Conservation (phyloP, 1,140 invertebrate species). For the Asbolus verrucosus region DNA sequence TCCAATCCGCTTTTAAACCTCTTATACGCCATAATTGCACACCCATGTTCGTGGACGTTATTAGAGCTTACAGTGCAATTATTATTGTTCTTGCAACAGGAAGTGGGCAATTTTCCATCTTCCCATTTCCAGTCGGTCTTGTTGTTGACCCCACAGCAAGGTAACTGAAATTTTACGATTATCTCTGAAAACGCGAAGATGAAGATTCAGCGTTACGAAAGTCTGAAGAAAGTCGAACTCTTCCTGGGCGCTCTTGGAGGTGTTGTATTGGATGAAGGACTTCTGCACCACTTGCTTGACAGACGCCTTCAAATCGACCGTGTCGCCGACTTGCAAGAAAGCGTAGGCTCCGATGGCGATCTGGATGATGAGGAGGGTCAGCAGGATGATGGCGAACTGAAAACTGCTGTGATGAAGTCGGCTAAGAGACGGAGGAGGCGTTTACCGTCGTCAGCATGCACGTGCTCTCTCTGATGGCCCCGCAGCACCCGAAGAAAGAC, state of each 20-base stretch:
- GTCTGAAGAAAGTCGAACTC: slow-evolving; percentile 67
- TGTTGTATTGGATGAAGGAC: slow-evolving; percentile 65
- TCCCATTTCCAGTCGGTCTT: slow-evolving; percentile 65
- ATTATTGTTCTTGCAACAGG: slow-evolving; percentile 47
- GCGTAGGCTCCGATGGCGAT: slow-evolving; percentile 63
- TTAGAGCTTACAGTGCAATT: slow-evolving; percentile 47
- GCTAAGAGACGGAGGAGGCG: not conserved
- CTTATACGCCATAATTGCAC: slow-evolving; percentile 62
- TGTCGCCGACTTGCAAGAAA: slow-evolving; percentile 58
- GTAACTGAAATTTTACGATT: slow-evolving; percentile 65
- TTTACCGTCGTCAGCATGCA: slow-evolving; percentile 82
- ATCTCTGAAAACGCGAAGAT: not conserved
- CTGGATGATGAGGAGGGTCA: slow-evolving; percentile 66
- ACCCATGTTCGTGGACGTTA: slow-evolving; percentile 69
- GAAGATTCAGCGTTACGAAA: slow-evolving; percentile 41
- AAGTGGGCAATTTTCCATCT: slow-evolving; percentile 31
- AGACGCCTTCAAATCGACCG: slow-evolving; percentile 45
- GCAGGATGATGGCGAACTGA: slow-evolving; percentile 66
- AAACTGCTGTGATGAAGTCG: slow-evolving; percentile 48
- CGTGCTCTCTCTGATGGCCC: slow-evolving; percentile 83
- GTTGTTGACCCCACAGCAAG: slow-evolving; percentile 73
- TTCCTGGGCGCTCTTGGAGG: slow-evolving; percentile 48
- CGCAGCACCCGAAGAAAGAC: slow-evolving; percentile 88
- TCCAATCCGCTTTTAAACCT: slow-evolving; percentile 46
- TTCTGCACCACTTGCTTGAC: slow-evolving; percentile 55